phyloP scores from a whole-genome alignment of 53 echinoderm and acorn worm genomes.

The Paracentrotus lividus region DNA sequence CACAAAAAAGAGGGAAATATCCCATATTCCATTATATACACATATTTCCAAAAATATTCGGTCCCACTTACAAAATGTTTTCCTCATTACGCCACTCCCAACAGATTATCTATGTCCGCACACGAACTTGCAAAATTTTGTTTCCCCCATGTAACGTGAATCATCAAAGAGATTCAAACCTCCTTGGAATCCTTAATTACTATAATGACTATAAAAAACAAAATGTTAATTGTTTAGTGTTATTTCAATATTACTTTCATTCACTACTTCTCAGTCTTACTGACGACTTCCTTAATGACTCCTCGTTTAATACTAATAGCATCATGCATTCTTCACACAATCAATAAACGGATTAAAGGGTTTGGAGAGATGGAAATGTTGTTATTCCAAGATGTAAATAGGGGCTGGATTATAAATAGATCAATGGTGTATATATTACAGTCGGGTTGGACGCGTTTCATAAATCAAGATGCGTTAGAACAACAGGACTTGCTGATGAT shows the following conservation, averaged over 20 bases:
- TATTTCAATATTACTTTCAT: no score
- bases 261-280: not conserved
- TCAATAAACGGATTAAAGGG: constrained; percentile 22
- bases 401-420: not conserved
- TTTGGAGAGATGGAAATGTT: not conserved
- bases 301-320: not conserved
- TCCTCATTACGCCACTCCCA: no score
- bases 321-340: not conserved
- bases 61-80: no score
- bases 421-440: constrained; percentile 1
- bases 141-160: no score
- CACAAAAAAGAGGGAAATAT: no score
- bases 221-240: not conserved
- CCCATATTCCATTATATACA: no score
- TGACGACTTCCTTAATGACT: not conserved
- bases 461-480: constrained; percentile 22
- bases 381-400: not conserved
- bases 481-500: constrained; percentile 13
- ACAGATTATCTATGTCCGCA: no score
- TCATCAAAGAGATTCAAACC: no score
- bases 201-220: no score
- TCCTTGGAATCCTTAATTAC: no score
- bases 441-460: constrained; percentile 10
- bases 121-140: no score
- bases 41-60: no score